phyloP scores from a whole-genome alignment of 2,797 vertebrate genomes.

The Pampus argenteus region DNA sequence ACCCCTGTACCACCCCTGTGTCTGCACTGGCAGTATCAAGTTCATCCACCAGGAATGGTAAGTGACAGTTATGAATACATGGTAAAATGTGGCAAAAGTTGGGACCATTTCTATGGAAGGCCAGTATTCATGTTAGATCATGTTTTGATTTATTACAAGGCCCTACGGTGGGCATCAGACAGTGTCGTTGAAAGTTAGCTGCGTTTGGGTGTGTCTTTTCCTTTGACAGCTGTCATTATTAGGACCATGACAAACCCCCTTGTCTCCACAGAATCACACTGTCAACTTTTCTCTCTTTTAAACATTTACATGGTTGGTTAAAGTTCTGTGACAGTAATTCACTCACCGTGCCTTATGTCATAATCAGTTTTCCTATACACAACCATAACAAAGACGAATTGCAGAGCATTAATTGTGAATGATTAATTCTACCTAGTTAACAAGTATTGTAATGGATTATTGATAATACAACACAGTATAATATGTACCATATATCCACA shows the following conservation, averaged over 20 bases:
- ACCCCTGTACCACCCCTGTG: conserved; percentile 97
- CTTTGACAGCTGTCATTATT: not conserved
- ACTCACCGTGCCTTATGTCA: not conserved
- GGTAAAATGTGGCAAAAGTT: not conserved
- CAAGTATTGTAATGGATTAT: not conserved
- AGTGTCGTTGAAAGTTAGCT: too few species aligned
- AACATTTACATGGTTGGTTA: not conserved
- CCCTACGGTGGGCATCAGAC: too few species aligned
- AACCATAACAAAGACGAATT: not conserved
- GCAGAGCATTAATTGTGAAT: not conserved
- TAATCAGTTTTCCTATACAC: not conserved
- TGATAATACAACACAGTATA: not conserved
- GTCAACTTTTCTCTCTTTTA: too few species aligned
- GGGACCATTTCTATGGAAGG: not conserved
- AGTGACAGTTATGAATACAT: conserved; percentile 61
- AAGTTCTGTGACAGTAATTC: not conserved
- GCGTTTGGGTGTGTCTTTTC: not conserved
- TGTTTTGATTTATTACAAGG: not conserved
- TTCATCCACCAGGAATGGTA: conserved; percentile 99
- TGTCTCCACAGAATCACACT: not conserved
- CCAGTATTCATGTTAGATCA: not conserved
- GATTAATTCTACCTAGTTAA: not conserved
- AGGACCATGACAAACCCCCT: not conserved
- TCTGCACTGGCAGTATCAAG: conserved; percentile 99
- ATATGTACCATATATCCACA: not conserved